phyloP scores from a whole-genome alignment of 53 echinoderm and acorn worm genomes.

The Luidia sarsii region DNA sequence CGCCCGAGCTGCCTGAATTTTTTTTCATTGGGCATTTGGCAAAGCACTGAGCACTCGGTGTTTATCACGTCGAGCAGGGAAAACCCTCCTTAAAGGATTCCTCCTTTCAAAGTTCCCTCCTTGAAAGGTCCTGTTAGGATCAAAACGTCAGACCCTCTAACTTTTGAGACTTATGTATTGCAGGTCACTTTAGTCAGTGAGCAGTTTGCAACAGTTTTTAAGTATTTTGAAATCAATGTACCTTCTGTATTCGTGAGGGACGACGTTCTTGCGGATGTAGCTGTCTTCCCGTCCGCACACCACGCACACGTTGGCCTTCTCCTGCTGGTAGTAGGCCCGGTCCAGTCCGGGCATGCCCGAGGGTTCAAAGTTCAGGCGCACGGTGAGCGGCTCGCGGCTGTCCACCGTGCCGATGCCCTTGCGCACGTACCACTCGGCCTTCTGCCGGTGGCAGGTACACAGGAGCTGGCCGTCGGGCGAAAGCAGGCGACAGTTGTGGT shows the following conservation, averaged over 20 bases:
- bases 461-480: conserved; percentile 80
- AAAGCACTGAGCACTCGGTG: too few species aligned
- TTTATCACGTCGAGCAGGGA: too few species aligned
- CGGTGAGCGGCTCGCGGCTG: conserved; percentile 72
- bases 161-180: too few species aligned
- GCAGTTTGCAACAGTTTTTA: too few species aligned
- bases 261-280: conserved; percentile 89
- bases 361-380: conserved; percentile 86
- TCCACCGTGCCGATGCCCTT: conserved; percentile 74
- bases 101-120: too few species aligned
- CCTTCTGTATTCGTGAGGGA: conserved; percentile 99
- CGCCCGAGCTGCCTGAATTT: too few species aligned
- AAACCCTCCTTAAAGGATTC: too few species aligned
- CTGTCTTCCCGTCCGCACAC: conserved; percentile 88
- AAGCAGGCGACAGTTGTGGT: conserved; percentile 87
- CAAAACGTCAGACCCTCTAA: too few species aligned
- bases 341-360: conserved; percentile 84
- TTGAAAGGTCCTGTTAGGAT: too few species aligned
- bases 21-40: too few species aligned
- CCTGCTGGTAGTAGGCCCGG: conserved; percentile 77
- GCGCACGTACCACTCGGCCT: conserved; percentile 91
- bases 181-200: too few species aligned
- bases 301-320: conserved; percentile 85
- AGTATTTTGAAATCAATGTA: conserved; percentile 2
- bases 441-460: conserved; percentile 78